Evolutionary conservation across 2,888 invertebrate species (phyloP).

Genomic region (Phyto melanocephala): DNA sequence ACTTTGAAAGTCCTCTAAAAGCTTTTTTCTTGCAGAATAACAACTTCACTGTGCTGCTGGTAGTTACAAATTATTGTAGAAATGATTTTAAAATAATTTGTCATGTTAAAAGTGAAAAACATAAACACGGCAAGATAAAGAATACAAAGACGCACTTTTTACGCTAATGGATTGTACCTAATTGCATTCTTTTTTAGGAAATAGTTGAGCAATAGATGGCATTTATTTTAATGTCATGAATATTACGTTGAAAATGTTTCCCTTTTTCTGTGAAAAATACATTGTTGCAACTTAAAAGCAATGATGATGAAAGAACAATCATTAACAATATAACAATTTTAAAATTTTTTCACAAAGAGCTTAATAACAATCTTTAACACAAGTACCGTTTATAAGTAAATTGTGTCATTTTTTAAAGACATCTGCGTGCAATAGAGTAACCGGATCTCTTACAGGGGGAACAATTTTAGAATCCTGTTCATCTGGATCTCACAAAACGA

Average conservation of each 20-base stretch:
- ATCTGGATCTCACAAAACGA: too few species aligned
- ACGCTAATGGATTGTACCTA: constrained; percentile 59
- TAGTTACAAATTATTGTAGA: not conserved
- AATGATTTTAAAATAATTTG: constrained; percentile 2
- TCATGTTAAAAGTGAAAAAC: not conserved
- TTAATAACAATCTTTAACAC: too few species aligned
- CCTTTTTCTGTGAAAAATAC: not conserved
- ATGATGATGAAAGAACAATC: not conserved
- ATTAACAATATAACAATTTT: too few species aligned
- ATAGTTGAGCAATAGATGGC: not conserved
- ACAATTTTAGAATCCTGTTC: too few species aligned
- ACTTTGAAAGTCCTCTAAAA: too few species aligned
- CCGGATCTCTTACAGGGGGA: too few species aligned
- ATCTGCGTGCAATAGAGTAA: too few species aligned
- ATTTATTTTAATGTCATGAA: constrained; percentile 3
- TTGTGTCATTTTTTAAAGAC: too few species aligned
- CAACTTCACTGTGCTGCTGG: too few species aligned
- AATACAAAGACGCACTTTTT: constrained; percentile 25
- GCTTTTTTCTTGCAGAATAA: too few species aligned
- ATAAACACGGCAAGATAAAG: not conserved
- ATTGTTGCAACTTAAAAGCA: not conserved
- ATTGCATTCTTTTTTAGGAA: constrained; percentile 40
- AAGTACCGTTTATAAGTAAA: too few species aligned
- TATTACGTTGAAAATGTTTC: constrained; percentile 22
- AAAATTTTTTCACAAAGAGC: not conserved